Conservation (phyloP, 1,140 invertebrate genomes). For the Bradynema listronoti region DNA sequence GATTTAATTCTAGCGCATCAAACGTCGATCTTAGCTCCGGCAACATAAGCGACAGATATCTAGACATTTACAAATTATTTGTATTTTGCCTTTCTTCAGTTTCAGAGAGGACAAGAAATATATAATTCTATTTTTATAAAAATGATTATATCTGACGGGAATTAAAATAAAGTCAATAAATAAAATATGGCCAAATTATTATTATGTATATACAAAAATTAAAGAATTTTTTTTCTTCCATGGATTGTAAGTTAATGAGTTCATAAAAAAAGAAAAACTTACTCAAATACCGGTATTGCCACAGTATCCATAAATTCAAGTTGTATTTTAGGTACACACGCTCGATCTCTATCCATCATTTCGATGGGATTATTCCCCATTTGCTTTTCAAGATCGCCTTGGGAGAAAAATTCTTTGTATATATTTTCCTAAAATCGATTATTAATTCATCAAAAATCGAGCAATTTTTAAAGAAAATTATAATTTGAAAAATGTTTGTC, state of each 20-base stretch:
- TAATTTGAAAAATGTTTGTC: too few relatives aligned
- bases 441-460: too few relatives aligned
- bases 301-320: slow-evolving; percentile 70
- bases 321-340: slow-evolving; percentile 74
- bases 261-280: too few relatives aligned
- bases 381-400: slow-evolving; percentile 77
- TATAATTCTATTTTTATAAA: neutral
- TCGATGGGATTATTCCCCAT: slow-evolving; percentile 69
- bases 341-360: slow-evolving; percentile 76
- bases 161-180: too few relatives aligned
- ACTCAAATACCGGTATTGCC: slow-evolving; percentile 65
- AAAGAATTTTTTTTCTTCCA: too few relatives aligned
- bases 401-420: slow-evolving; percentile 77
- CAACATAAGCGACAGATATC: slow-evolving; percentile 28
- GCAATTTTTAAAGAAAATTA: too few relatives aligned
- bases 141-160: neutral
- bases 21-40: slow-evolving; percentile 40
- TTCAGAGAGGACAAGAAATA: neutral
- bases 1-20: slow-evolving; percentile 28
- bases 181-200: too few relatives aligned
- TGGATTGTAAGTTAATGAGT: too few relatives aligned
- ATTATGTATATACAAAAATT: too few relatives aligned
- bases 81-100: neutral
- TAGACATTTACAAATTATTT: slow-evolving; percentile 1
- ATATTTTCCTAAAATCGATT: slow-evolving; percentile 69